Base-by-base conservation (phyloP, 1,140 invertebrate genomes). In the Phthorimaea operculella region DNA sequence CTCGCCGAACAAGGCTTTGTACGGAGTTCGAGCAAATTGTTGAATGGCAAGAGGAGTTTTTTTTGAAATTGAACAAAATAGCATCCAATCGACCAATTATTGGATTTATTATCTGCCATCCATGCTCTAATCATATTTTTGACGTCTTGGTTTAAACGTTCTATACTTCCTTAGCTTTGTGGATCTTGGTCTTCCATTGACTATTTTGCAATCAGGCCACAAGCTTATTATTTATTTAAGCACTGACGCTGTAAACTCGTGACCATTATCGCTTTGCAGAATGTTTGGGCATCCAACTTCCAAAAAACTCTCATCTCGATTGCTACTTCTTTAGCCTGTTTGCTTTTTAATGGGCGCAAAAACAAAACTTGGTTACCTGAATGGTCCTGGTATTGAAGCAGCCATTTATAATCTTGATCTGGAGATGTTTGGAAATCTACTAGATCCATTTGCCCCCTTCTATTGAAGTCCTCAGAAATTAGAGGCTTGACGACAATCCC, bases 331-430 rank as follows among this genome's bases (percentile, higher is more conserved):
- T 66, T 61, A 15, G 70, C 78, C 21, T 58, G 42, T 62, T 86
- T 86, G 18, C 61, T 64, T 63, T 62, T 76, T 9, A 87, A 54
- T 17, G 80, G 66, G 28, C 72, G 63, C 10, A 60, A 58, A 72
- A 56, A 52, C 72, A 60, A 67, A 83, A 86, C 65, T 86, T 87
- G n/a, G 78, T 86, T 9, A 74, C n/a, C n/a, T n/a, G n/a, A 63
- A 60, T 85, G 73, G 59, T 86, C 76, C 69, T 86, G 81, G 48
- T 86, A 87, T 12, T 81, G 63, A 14, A 84, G 15, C 14, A 61
- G 1, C 59, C 55, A 61, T 52, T 61, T 57, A 18, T 55, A 61
- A 17, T 61, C 59, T 18, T 17, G 9, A 58, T 58, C 55, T 49
- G 55, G 59, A 42, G 52, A 44, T 33, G 59, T 42, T 49, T 61